Evolutionary conservation across 2,797 vertebrate genomes (phyloP).

Genomic region (Enteromius unitaeniatus): DNA sequence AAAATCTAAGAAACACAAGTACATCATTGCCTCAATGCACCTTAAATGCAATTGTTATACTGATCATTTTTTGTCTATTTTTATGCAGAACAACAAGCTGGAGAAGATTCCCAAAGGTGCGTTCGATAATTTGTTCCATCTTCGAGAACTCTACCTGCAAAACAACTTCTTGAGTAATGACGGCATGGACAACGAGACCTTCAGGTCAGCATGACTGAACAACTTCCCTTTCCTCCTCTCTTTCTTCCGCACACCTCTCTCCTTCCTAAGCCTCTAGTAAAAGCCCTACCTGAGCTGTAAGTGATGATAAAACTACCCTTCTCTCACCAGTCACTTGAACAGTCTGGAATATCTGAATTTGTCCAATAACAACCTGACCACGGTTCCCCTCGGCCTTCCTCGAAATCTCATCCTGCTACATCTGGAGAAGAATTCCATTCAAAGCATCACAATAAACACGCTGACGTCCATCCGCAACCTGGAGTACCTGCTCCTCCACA

Average conservation of each 20-base stretch:
- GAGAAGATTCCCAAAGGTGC: conserved; percentile 92
- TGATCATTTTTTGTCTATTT: background rate
- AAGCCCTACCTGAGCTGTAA: background rate
- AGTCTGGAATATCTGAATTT: conserved; percentile 94
- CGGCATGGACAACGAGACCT: conserved; percentile 93
- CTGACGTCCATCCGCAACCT: conserved; percentile 88
- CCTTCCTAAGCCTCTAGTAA: background rate
- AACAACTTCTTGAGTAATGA: conserved; percentile 92
- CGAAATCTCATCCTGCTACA: conserved; percentile 92
- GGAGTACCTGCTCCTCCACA: conserved; percentile 96
- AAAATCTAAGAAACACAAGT: background rate
- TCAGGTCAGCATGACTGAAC: conserved; percentile 79
- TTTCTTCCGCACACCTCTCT: background rate
- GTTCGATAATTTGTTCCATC: conserved; percentile 84
- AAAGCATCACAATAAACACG: conserved; percentile 83
- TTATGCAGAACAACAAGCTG: conserved; percentile 90
- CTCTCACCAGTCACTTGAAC: conserved; percentile 80
- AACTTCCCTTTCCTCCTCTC: background rate
- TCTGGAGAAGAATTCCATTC: conserved; percentile 93
- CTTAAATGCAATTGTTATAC: background rate
- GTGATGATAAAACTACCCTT: background rate
- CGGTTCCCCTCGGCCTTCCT: conserved; percentile 90
- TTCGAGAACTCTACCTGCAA: conserved; percentile 94
- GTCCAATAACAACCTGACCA: conserved; percentile 94
- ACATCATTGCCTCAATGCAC: background rate